These are phyloP conservation scores for Xerus rutilus DNA, from an alignment of 2,797 vertebrate genomes.

Conservation along the genomic window DNA sequence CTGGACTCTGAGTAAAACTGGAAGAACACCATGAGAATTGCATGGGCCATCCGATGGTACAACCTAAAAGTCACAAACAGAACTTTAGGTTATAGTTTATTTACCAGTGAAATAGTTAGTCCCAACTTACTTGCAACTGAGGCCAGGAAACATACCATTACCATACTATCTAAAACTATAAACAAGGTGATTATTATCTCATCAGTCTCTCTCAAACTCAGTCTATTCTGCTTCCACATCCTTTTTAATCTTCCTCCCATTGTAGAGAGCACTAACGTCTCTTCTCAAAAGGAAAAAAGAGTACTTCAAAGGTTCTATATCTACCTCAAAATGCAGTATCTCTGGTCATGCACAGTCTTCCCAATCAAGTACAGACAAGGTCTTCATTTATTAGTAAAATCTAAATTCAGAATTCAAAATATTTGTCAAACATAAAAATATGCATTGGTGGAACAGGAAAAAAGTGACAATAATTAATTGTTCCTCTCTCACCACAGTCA, in stretches of 20 bases:
- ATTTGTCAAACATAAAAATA: background rate
- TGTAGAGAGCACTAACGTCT: background rate
- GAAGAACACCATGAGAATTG: background rate
- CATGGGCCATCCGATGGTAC: background rate
- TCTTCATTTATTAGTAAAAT: background rate
- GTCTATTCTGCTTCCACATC: background rate
- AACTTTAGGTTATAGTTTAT: background rate
- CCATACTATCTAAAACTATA: fast-evolving
- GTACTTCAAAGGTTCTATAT: no score
- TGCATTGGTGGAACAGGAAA: background rate
- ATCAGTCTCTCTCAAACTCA: background rate
- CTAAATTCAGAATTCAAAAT: background rate
- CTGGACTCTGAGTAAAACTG: background rate
- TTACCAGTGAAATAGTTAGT: background rate
- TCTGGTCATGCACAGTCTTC: background rate
- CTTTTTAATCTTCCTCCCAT: background rate
- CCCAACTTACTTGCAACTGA: background rate
- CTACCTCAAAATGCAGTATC: background rate
- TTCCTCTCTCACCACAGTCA: no score
- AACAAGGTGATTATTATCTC: background rate
- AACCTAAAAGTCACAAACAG: background rate
- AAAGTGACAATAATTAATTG: background rate
- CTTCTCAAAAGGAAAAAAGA: background rate
- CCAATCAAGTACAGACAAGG: background rate
- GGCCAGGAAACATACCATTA: background rate